A percentile compares a stretch with the other conserved stretches of the same genome.
These are phyloP conservation scores for Zelleria hepariella DNA, from an alignment of 2,888 invertebrate genomes.

Conservation along the genomic window DNA sequence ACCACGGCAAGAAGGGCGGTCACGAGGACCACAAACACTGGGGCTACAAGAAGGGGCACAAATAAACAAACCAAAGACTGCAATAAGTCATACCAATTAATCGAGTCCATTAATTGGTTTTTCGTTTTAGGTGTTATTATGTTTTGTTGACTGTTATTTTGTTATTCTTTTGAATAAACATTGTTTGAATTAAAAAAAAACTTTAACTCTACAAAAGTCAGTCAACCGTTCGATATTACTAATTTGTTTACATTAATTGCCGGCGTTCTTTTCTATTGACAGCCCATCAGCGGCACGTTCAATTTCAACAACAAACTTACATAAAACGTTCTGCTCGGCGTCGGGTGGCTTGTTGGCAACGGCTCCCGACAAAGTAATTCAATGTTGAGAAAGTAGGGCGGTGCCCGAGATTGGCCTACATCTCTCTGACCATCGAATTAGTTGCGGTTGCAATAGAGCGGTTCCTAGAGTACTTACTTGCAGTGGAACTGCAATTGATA, in stretches of 20 bases:
- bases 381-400: constrained; percentile 64
- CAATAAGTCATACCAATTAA: constrained; percentile 28
- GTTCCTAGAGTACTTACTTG: constrained; percentile 54
- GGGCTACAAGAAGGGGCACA: constrained; percentile 75
- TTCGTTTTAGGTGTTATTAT: constrained; percentile 11
- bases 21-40: constrained; percentile 86
- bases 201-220: constrained; percentile 7
- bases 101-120: constrained; percentile 22
- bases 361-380: constrained; percentile 55
- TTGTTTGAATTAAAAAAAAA: constrained; percentile 15
- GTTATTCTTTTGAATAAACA: constrained; percentile 34
- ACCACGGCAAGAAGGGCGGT: constrained; percentile 85
- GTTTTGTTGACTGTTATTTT: constrained; percentile 49
- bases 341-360: constrained; percentile 49
- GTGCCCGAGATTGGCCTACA: constrained; percentile 62
- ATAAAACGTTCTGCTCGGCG: constrained; percentile 47
- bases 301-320: constrained; percentile 66
- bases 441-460: constrained; percentile 57
- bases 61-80: constrained; percentile 28
- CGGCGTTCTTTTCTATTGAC: constrained; percentile 12
- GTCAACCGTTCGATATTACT: not conserved
- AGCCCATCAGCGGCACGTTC: constrained; percentile 37
- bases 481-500: constrained; percentile 46
- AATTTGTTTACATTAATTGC: constrained; percentile 2
- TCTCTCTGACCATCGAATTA: constrained; percentile 52